Evolutionary conservation across 2,888 invertebrate species (phyloP).

Genomic region (Perizoma flavofasciatum): DNA sequence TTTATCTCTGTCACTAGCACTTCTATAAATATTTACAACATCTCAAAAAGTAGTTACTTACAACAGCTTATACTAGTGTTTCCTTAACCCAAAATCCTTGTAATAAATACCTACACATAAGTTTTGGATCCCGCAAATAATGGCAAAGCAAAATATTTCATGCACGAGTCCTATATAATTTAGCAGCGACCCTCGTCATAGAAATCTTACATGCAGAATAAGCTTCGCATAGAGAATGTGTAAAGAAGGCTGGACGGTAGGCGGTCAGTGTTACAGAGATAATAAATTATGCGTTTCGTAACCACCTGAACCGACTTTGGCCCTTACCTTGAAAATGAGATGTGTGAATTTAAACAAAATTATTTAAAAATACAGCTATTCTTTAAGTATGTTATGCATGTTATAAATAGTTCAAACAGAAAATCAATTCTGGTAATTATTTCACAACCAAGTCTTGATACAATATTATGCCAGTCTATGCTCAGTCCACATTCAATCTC

Average conservation of each 20-base stretch:
- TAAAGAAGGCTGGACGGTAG: slow-evolving; percentile 41
- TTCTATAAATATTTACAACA: too few species aligned
- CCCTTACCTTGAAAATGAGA: neutral
- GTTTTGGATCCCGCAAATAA: slow-evolving; percentile 39
- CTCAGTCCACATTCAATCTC: too few species aligned
- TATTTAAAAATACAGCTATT: too few species aligned
- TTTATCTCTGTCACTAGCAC: too few species aligned
- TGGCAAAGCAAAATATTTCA: slow-evolving; percentile 50
- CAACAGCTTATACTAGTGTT: neutral
- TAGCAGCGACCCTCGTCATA: slow-evolving; percentile 52
- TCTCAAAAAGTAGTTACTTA: slow-evolving; percentile 1
- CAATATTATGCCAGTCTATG: too few species aligned
- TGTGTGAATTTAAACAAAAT: neutral
- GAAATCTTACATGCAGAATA: slow-evolving; percentile 48
- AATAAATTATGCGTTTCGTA: slow-evolving; percentile 34
- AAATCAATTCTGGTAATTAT: too few species aligned
- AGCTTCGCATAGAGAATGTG: slow-evolving; percentile 41
- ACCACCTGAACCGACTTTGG: slow-evolving; percentile 17
- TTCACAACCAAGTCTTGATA: too few species aligned
- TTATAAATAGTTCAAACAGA: too few species aligned
- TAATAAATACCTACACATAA: slow-evolving; percentile 24
- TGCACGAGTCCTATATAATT: slow-evolving; percentile 46
- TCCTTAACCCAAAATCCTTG: slow-evolving; percentile 13
- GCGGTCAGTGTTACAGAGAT: slow-evolving; percentile 26
- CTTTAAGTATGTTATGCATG: too few species aligned